Base-by-base conservation (phyloP, 2,113 vertebrate genomes). In the Nycticryphes semicollaris region DNA sequence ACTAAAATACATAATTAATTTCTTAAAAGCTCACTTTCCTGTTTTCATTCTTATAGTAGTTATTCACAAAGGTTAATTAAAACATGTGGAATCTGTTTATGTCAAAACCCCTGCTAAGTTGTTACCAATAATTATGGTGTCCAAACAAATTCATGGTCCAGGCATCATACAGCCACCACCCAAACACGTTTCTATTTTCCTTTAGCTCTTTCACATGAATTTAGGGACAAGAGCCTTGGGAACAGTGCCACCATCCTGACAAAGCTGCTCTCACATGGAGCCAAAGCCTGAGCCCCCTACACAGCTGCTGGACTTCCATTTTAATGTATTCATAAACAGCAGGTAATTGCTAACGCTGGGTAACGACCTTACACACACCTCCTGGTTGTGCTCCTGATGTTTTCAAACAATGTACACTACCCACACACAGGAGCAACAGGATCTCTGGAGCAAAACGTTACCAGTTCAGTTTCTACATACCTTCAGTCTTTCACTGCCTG, bases 281-380 rank as follows among this genome's bases (percentile, higher is more conserved):
- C 21, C 35, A 41, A 72, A 73, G 63, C 1, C 0, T 3, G 24
- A 75, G 35, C 83, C 57, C 57, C 0, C 0, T 4, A 22, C 0
- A 0, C 51, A 20, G 59, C 74, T 75, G 73, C 87, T 72, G 74
- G 68, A 67, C 48, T 25, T 51, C 28, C 37, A 68, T 64, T 67
- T 81, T 87, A 63, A 67, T 5, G 1, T 0, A 0, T 48, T 85
- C 48, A 57, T 41, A 21, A 84, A 69, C 37, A 64, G 62, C 56
- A 30, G 28, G 14, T 16, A 62, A 87, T 50, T 47, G 50, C 54
- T 91, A 89, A 87, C 59, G 62, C 33, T 11, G 31, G n/a, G 35
- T 75, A 85, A 73, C 53, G 56, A 72, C n/a, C 87, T 79, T 51
- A 35, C 22, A 66, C 68, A 43, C 24, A 20, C 25, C 68, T 62